phyloP scores from a whole-genome alignment of 2,113 vertebrate genomes.

The Strigops habroptila region DNA sequence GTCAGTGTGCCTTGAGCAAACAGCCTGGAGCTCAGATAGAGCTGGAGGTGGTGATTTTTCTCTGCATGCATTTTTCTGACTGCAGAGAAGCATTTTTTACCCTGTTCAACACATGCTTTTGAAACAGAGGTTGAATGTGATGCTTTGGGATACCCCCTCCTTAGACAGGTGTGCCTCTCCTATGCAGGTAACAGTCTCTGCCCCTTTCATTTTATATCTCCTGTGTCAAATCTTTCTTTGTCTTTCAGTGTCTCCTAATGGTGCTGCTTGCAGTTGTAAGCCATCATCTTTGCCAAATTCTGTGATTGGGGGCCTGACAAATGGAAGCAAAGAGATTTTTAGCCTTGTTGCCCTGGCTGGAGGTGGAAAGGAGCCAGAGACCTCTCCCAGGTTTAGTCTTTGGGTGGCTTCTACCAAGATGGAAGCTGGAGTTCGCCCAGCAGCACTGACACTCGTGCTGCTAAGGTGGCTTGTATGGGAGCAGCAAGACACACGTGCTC shows the following conservation, averaged over 20 bases:
- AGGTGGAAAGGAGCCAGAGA: neutral
- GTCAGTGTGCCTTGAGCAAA: neutral
- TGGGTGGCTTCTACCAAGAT: neutral
- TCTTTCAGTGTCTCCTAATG: neutral
- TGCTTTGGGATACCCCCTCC: neutral
- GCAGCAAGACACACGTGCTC: neutral
- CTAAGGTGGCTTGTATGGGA: neutral
- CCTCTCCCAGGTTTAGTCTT: neutral
- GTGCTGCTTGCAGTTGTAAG: neutral
- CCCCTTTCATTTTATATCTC: neutral
- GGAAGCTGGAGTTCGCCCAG: neutral
- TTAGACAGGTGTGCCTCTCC: neutral
- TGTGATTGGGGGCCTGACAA: neutral
- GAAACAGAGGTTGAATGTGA: neutral
- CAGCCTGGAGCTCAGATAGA: neutral
- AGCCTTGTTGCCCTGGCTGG: fast-evolving
- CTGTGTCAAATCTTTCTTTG: neutral
- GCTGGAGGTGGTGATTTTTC: slow-evolving; percentile 2
- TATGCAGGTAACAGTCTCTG: neutral
- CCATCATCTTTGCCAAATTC: neutral
- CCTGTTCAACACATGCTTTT: neutral
- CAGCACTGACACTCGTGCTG: fast-evolving
- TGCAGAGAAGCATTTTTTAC: neutral
- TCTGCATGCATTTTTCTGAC: neutral
- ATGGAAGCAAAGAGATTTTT: neutral